These are phyloP conservation scores for Drosophila guanche DNA, from an alignment of 1,140 invertebrate species.

Conservation along the genomic window DNA sequence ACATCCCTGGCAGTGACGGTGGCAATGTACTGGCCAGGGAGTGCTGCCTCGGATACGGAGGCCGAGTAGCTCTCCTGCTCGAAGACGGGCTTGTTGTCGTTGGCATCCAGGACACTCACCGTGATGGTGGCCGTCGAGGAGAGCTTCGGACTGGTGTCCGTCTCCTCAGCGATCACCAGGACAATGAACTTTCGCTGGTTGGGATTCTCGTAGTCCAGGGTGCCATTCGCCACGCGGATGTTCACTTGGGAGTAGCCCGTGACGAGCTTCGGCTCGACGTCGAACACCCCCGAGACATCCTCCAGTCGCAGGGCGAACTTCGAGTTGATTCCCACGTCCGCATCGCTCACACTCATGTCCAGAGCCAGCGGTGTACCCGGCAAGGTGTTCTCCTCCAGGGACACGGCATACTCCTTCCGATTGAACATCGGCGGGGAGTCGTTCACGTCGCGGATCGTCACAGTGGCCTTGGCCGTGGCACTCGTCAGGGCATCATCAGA, in stretches of 20 bases:
- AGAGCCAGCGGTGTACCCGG: slow-evolving; percentile 92
- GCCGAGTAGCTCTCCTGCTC: slow-evolving; percentile 89
- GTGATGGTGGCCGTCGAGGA: slow-evolving; percentile 94
- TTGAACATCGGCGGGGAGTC: slow-evolving; percentile 95
- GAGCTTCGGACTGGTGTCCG: slow-evolving; percentile 89
- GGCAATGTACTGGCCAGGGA: slow-evolving; percentile 88
- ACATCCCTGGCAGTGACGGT: slow-evolving; percentile 92
- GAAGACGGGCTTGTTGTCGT: slow-evolving; percentile 94
- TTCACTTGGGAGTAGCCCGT: slow-evolving; percentile 92
- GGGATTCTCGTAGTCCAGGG: slow-evolving; percentile 95
- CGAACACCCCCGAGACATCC: slow-evolving; percentile 92
- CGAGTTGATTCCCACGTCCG: slow-evolving; percentile 92
- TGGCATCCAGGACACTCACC: slow-evolving; percentile 92
- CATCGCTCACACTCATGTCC: slow-evolving; percentile 93
- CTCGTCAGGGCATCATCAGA: slow-evolving; percentile 88
- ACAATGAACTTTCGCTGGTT: slow-evolving; percentile 96
- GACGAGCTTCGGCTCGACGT: slow-evolving; percentile 91
- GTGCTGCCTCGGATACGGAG: slow-evolving; percentile 89
- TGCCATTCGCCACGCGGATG: slow-evolving; percentile 91
- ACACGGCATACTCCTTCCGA: slow-evolving; percentile 90
- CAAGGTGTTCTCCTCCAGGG: slow-evolving; percentile 92
- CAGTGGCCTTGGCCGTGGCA: slow-evolving; percentile 88
- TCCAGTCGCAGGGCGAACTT: slow-evolving; percentile 90
- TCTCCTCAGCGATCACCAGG: slow-evolving; percentile 92
- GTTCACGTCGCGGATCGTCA: slow-evolving; percentile 96